Evolutionary conservation across 2,888 invertebrate species (phyloP).

Genomic region (Heterodera filipjevi): DNA sequence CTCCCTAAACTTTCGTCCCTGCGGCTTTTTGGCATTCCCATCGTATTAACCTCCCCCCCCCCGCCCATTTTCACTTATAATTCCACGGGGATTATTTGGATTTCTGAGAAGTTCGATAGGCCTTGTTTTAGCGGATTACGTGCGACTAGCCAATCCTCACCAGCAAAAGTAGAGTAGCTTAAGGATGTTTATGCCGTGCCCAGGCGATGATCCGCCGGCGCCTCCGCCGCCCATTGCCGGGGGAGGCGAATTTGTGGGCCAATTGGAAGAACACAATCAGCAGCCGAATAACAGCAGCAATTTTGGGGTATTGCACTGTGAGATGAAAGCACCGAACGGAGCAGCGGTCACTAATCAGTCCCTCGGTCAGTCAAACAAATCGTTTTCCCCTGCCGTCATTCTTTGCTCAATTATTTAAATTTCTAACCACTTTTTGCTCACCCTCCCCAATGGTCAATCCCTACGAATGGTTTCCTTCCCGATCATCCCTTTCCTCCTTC

Average conservation of each 20-base stretch:
- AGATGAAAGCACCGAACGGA: not conserved
- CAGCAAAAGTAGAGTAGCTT: too few species aligned
- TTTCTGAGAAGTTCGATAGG: not conserved
- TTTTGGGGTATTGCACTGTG: not conserved
- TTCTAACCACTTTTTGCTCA: too few species aligned
- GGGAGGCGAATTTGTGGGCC: constrained; percentile 3
- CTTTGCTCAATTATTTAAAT: too few species aligned
- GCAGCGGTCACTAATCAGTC: not conserved
- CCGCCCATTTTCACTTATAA: not conserved
- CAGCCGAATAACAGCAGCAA: not conserved
- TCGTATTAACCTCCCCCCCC: not conserved
- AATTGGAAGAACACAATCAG: not conserved
- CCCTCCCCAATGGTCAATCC: too few species aligned
- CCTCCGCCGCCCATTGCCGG: constrained; percentile 1
- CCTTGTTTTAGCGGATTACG: constrained; percentile 1
- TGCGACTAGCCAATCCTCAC: not conserved
- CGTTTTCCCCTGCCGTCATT: too few species aligned
- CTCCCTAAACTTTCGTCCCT: not conserved
- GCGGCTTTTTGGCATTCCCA: not conserved
- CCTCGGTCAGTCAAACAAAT: not conserved
- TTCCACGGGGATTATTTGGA: not conserved
- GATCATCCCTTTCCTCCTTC: not conserved
- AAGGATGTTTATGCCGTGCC: not conserved
- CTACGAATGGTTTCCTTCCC: not conserved
- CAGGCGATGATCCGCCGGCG: not conserved